Conservation (phyloP, 2,888 invertebrate genomes). For the Mythimna loreyi region DNA sequence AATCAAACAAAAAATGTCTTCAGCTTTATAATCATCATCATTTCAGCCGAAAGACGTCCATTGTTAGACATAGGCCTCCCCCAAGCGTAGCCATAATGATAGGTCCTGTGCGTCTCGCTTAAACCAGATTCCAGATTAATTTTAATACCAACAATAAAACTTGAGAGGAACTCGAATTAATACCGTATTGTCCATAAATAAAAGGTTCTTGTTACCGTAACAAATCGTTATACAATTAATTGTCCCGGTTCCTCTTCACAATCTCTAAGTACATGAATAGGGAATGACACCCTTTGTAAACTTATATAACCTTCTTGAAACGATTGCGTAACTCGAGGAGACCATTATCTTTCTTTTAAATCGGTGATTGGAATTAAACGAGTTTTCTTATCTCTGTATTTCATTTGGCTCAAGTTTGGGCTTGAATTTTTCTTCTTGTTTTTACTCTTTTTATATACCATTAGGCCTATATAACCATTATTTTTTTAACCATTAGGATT, state of each 20-base stretch:
- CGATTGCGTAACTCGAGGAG: slow-evolving; percentile 31
- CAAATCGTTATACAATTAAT: slow-evolving; percentile 13
- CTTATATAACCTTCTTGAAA: slow-evolving; percentile 17
- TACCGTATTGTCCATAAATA: slow-evolving; percentile 20
- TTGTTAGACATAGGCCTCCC: too few relatives aligned
- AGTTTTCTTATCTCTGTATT: slow-evolving; percentile 34
- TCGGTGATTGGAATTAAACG: slow-evolving; percentile 43
- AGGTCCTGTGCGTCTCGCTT: too few relatives aligned
- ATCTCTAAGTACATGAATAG: slow-evolving; percentile 15
- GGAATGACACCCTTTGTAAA: slow-evolving; percentile 2
- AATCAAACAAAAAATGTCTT: too few relatives aligned
- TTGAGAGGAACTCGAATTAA: slow-evolving; percentile 23
- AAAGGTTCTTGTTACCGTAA: slow-evolving; percentile 7
- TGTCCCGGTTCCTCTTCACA: slow-evolving; percentile 9
- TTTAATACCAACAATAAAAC: slow-evolving; percentile 28
- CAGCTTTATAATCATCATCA: too few relatives aligned
- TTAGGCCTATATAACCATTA: too few relatives aligned
- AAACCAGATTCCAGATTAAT: too few relatives aligned
- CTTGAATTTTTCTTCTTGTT: not conserved
- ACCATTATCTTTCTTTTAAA: slow-evolving; percentile 38
- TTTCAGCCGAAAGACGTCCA: too few relatives aligned
- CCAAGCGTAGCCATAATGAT: too few relatives aligned
- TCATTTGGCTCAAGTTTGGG: slow-evolving; percentile 15
- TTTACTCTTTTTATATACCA: not conserved
- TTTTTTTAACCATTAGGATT: too few relatives aligned